Conservation (phyloP, 1,140 invertebrate genomes). For the Zaprionus gabonicus region DNA sequence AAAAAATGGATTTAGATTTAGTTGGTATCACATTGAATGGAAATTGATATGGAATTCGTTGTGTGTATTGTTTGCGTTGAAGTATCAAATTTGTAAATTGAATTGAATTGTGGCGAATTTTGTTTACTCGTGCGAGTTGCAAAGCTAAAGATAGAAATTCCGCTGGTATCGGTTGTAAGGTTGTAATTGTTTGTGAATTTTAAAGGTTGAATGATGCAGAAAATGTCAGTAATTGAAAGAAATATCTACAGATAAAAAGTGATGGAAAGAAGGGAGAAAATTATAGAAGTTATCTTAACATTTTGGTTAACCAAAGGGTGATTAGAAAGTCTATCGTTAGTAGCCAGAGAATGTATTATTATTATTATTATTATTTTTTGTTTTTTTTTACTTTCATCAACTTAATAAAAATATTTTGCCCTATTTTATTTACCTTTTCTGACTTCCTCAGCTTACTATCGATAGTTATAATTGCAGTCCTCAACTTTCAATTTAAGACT, state of each 20-base stretch:
- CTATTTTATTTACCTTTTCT: no score
- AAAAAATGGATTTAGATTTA: not conserved
- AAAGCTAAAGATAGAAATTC: not conserved
- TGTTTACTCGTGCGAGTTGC: not conserved
- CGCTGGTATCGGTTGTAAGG: not conserved
- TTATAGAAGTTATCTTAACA: no score
- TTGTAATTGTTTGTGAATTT: not conserved
- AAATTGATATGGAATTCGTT: not conserved
- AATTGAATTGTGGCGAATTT: not conserved
- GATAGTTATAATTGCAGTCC: not conserved
- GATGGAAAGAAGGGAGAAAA: no score
- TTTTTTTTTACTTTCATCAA: not conserved
- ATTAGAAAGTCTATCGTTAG: no score
- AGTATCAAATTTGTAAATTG: not conserved
- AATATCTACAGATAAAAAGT: not conserved
- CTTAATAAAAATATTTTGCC: no score
- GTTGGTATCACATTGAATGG: not conserved
- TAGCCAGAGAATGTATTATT: no score
- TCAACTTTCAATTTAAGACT: not conserved
- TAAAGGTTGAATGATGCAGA: not conserved
- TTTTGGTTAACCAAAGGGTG: no score
- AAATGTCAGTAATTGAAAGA: not conserved
- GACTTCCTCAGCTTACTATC: not conserved
- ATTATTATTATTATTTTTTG: no score
- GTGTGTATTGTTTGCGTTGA: constrained; percentile 7